phyloP scores from a whole-genome alignment of 1,140 invertebrate genomes.

The Drosophila paulistorum region DNA sequence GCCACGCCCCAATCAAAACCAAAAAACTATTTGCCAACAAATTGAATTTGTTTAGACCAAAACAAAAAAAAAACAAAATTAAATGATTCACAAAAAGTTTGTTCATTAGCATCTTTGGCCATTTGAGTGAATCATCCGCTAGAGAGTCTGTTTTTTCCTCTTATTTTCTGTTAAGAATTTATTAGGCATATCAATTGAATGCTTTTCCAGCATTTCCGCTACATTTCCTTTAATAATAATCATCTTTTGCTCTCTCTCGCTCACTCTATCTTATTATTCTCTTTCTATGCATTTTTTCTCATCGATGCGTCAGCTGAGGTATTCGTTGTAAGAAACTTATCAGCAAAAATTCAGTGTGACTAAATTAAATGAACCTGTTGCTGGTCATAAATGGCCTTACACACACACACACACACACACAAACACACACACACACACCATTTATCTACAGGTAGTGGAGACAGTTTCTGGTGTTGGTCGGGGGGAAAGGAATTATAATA shows the following conservation, averaged over 20 bases:
- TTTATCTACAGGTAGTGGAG: constrained; percentile 9
- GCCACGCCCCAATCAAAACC: background rate
- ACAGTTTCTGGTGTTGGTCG: constrained; percentile 20
- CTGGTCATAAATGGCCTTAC: constrained; percentile 37
- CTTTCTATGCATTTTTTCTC: background rate
- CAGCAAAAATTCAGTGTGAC: constrained; percentile 58
- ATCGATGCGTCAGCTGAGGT: constrained; percentile 54
- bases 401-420: constrained; percentile 26
- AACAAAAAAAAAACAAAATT: too few species aligned
- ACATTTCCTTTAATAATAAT: background rate
- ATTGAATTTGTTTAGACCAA: constrained; percentile 9
- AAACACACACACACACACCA: constrained; percentile 20
- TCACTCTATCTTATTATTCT: background rate
- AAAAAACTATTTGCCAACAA: background rate
- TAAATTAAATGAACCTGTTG: constrained; percentile 74
- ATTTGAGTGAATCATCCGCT: background rate
- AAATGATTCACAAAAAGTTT: constrained; percentile 27
- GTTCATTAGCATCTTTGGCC: constrained; percentile 1
- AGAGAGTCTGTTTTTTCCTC: background rate
- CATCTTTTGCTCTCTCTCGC: background rate
- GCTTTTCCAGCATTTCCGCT: constrained; percentile 40
- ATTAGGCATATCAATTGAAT: constrained; percentile 21
- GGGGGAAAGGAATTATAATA: constrained; percentile 22
- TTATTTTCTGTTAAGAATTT: constrained; percentile 10
- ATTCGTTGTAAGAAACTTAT: constrained; percentile 48